Evolutionary conservation across 2,797 vertebrate genomes (phyloP).

Genomic region (Lepus townsendii): DNA sequence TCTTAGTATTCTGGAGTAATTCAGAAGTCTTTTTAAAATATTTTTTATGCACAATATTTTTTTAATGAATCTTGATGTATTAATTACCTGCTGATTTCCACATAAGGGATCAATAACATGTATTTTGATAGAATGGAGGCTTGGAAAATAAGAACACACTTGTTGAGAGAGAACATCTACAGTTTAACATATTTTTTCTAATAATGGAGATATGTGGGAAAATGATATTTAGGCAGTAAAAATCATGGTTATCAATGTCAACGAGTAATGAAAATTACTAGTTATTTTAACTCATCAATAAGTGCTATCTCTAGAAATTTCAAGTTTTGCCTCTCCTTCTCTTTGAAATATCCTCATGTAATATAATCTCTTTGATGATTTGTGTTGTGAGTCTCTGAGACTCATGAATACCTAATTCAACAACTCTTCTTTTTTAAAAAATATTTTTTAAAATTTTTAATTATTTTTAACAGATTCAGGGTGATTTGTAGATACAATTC

Average conservation of each 20-base stretch:
- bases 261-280: neutral
- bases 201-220: neutral
- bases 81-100: neutral
- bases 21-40: neutral
- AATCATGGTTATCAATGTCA: neutral
- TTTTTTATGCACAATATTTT: neutral
- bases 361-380: neutral
- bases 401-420: neutral
- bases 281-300: constrained; percentile 16
- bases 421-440: neutral
- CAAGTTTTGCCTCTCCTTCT: neutral
- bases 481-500: too few relatives aligned
- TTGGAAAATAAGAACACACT: neutral
- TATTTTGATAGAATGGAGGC: constrained; percentile 19
- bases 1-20: neutral
- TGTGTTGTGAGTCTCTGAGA: neutral
- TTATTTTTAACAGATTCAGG: too few relatives aligned
- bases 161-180: neutral
- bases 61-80: neutral
- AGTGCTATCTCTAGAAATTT: neutral
- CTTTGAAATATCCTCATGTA: neutral
- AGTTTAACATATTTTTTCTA: neutral
- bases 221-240: neutral
- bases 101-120: neutral
- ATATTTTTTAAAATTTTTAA: too few relatives aligned